Conservation (phyloP, 2,888 invertebrate species). For the Protophormia terraenovae region DNA sequence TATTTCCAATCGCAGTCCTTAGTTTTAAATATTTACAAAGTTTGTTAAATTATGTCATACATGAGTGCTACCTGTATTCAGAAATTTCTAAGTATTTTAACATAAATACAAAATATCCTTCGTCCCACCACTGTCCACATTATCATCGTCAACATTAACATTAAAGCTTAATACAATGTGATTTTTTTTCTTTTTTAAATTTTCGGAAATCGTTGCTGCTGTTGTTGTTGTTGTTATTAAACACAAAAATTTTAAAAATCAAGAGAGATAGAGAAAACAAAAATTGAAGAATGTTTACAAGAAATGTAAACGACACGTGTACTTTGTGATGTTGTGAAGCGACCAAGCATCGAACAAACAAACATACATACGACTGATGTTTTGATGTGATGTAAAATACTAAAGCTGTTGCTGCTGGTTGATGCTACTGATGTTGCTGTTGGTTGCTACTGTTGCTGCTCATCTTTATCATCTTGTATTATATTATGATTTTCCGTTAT, state of each 20-base stretch:
- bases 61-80: too few relatives aligned
- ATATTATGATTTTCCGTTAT: conserved; percentile 41
- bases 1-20: too few relatives aligned
- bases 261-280: background rate
- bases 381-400: conserved; percentile 14
- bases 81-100: too few relatives aligned
- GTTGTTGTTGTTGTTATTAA: conserved; percentile 19
- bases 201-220: conserved; percentile 29
- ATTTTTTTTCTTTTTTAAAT: conserved; percentile 13
- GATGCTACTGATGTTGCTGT: conserved; percentile 8
- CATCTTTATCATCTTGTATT: conserved; percentile 42
- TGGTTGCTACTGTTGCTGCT: conserved; percentile 26
- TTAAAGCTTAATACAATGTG: conserved; percentile 22
- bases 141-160: conserved; percentile 33
- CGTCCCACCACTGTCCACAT: conserved; percentile 7
- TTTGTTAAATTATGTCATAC: too few relatives aligned
- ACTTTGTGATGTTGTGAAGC: conserved; percentile 30
- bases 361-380: conserved; percentile 4
- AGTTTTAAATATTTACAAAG: too few relatives aligned
- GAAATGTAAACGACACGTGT: conserved; percentile 55
- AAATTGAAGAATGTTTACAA: conserved; percentile 19
- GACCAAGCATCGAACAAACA: conserved; percentile 12
- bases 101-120: too few relatives aligned
- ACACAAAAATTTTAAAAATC: conserved; percentile 1
- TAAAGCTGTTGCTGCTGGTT: conserved; percentile 24